Evolutionary conservation across 2,797 vertebrate species (phyloP), one percentile per base, ranked within the genome.

Genomic region (Etheostoma perlongum): DNA sequence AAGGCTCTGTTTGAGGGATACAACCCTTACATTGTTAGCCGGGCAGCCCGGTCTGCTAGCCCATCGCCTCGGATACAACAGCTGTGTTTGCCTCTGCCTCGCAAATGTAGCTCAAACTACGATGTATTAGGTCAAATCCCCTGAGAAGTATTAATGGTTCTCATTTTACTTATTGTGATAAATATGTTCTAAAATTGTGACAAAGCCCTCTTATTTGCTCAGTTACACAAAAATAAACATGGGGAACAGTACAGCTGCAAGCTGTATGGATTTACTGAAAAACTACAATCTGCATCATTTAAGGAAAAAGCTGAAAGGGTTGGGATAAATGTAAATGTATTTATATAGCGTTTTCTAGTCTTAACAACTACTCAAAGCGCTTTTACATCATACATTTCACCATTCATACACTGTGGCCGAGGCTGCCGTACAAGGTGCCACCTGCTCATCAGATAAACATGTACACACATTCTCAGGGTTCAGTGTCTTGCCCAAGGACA

Each of bases 1-100:
- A 88, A 59, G 62, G 73, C 81, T 47, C 83, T 92, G 65, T 88
- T 83, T 25, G 91, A 94, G 19, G 94, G 84, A 1, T 90, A 89
- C 16, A 64, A 94, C 74, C 94, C 93, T 0, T 93, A 92, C 67
- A 2, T 5, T 0, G 86, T 91, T 11, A 92, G 91, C 84, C 78
- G 53, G 59, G 83, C 91, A 0, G 92, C 84, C 15, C 75, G 51
- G 52, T 88, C 85, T 13, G 92, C 89, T 44, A 75, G 71, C 14
- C 63, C 94, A 1, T 93, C 95, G 2, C 74, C 90, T 5, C 87
- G 93, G 33, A 69, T 93, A 11, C 87, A 85, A 14, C 89, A 94
- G 63, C 94, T 95, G 21, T 85, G 91, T 63, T 53, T 89, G n/a
- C 94, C 95, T 14, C 86, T 94, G 66, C 81, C 91, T 15, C 93